These are phyloP conservation scores for Lasioglossum oenotherae DNA, from an alignment of 2,888 invertebrate species.

Conservation along the genomic window DNA sequence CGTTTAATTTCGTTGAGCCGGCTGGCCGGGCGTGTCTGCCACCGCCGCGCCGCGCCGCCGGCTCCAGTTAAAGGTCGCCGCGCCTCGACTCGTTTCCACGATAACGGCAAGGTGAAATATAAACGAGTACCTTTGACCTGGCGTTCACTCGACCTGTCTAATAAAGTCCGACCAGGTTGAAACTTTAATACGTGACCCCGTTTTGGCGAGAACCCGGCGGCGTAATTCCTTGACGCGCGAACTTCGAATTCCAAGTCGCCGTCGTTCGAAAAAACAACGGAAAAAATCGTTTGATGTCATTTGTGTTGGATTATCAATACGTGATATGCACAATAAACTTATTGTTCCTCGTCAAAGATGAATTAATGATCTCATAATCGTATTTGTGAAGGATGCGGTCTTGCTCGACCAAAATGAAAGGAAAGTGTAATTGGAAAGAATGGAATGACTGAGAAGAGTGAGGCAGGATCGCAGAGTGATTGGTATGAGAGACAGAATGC, in stretches of 20 bases:
- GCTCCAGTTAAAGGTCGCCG: constrained; percentile 28
- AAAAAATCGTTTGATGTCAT: background rate
- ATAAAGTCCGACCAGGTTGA: constrained; percentile 28
- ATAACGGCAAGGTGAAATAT: constrained; percentile 40
- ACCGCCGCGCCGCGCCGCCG: background rate
- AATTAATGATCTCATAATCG: too few relatives aligned
- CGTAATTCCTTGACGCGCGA: background rate
- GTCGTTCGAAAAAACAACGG: background rate
- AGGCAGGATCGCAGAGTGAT: too few relatives aligned
- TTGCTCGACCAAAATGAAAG: too few relatives aligned
- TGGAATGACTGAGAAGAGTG: too few relatives aligned
- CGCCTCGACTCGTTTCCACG: constrained; percentile 27
- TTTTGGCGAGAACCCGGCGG: background rate
- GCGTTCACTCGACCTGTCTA: constrained; percentile 39
- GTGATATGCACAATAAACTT: too few relatives aligned
- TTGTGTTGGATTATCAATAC: too few relatives aligned
- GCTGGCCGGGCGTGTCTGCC: constrained; percentile 41
- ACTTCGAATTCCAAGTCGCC: background rate
- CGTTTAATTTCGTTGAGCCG: constrained; percentile 54
- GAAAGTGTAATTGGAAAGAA: too few relatives aligned
- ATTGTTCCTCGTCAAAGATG: too few relatives aligned
- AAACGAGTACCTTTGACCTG: constrained; percentile 27
- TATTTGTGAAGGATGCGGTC: too few relatives aligned
- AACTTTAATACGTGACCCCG: constrained; percentile 24
- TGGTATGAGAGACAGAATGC: too few relatives aligned